phyloP scores from a whole-genome alignment of 2,888 invertebrate genomes.

The Lithophane leautieri region DNA sequence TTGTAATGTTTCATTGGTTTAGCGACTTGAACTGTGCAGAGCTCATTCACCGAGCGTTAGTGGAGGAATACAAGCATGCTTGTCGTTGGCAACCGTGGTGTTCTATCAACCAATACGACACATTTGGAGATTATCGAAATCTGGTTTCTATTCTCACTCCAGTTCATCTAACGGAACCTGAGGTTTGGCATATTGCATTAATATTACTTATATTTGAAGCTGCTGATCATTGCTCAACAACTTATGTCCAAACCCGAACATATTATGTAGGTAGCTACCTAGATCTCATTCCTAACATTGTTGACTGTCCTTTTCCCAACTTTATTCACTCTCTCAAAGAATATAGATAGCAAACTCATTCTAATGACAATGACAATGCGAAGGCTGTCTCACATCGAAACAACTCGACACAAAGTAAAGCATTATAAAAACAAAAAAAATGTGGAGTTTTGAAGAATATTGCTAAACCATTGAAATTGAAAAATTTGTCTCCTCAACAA shows the following conservation, averaged over 20 bases:
- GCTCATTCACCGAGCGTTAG: constrained; percentile 78
- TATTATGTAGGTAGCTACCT: neutral
- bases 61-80: constrained; percentile 77
- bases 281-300: neutral
- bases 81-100: constrained; percentile 86
- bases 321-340: neutral
- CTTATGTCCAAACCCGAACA: no score
- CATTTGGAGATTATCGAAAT: constrained; percentile 82
- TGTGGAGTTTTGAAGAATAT: no score
- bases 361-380: neutral
- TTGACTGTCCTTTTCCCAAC: no score
- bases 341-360: neutral
- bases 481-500: no score
- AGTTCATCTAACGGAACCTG: constrained; percentile 80
- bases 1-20: constrained; percentile 23
- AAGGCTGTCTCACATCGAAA: neutral
- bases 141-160: constrained; percentile 83
- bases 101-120: constrained; percentile 81
- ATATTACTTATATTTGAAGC: no score
- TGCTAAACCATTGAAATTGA: no score
- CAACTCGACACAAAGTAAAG: no score
- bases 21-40: constrained; percentile 84
- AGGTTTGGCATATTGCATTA: constrained; percentile 71
- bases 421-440: neutral
- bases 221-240: no score